Conservation (phyloP, 2,113 vertebrate genomes). For the Pelobates fuscus region DNA sequence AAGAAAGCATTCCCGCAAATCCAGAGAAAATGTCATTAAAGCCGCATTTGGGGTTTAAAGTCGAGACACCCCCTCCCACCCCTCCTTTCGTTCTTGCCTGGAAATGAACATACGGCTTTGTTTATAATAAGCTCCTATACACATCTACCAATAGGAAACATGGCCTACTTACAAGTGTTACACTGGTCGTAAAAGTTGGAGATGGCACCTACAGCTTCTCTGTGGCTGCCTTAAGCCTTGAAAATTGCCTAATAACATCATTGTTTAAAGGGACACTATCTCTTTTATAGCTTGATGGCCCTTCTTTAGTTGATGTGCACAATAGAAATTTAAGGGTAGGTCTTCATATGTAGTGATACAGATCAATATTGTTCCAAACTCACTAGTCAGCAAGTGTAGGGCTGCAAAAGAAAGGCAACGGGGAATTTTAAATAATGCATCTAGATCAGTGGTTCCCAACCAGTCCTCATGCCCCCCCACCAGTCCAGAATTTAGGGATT, state of each 20-base stretch:
- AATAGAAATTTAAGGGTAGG: no score
- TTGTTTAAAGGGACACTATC: no score
- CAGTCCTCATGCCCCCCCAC: no score
- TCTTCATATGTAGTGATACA: no score
- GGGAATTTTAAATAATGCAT: no score
- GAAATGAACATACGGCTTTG: slow-evolving; percentile 36
- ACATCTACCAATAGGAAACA: slow-evolving; percentile 8
- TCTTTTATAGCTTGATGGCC: no score
- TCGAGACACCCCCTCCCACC: neutral
- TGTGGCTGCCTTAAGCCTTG: neutral
- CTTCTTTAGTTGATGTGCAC: no score
- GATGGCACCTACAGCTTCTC: neutral
- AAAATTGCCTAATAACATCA: neutral
- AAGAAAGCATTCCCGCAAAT: slow-evolving; percentile 42
- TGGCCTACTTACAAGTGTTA: neutral
- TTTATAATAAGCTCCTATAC: slow-evolving; percentile 12
- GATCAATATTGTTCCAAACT: no score
- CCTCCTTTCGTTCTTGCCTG: neutral
- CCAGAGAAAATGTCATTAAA: slow-evolving; percentile 42
- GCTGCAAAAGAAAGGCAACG: no score
- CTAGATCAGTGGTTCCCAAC: no score
- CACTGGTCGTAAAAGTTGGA: neutral
- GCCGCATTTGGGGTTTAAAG: slow-evolving; percentile 38
- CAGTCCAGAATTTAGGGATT: no score
- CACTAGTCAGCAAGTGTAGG: no score